Evolutionary conservation across 35 echinoderm and acorn worm species (phyloP).

Genomic region (Patiria miniata): DNA sequence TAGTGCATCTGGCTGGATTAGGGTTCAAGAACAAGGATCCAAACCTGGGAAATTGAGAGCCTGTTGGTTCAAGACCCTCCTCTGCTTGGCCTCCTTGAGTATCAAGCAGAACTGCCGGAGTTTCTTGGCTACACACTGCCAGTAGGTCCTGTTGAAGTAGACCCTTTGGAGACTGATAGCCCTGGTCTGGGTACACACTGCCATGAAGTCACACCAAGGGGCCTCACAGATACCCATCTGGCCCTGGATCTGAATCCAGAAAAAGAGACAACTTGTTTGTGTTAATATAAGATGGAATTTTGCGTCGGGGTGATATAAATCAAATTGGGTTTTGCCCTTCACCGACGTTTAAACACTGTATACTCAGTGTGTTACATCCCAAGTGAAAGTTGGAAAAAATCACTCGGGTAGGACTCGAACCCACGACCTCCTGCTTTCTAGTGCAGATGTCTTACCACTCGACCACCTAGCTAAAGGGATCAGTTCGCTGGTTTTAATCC

Average conservation of each 20-base stretch:
- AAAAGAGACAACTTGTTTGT: not conserved
- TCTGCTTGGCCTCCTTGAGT: conserved; percentile 28
- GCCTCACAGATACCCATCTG: conserved; percentile 21
- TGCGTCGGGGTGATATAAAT: too few species aligned
- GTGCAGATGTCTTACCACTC: too few species aligned
- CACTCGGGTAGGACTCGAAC: too few species aligned
- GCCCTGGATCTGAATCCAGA: conserved; percentile 34
- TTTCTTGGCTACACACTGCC: conserved; percentile 21
- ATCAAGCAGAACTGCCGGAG: conserved; percentile 44
- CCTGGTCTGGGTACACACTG: conserved; percentile 36
- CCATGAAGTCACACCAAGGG: conserved; percentile 61
- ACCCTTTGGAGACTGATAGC: conserved; percentile 37
- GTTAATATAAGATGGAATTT: too few species aligned
- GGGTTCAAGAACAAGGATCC: not conserved
- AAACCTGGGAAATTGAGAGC: conserved; percentile 1
- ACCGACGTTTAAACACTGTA: too few species aligned
- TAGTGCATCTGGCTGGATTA: too few species aligned
- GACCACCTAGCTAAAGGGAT: too few species aligned
- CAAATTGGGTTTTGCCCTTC: too few species aligned
- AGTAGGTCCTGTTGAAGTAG: conserved; percentile 13
- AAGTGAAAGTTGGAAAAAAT: too few species aligned
- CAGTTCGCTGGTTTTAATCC: too few species aligned
- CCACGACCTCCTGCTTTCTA: too few species aligned
- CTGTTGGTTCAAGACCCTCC: not conserved
- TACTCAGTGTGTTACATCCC: too few species aligned